Evolutionary conservation across 2,797 vertebrate species (phyloP).

Genomic region (Micropoecilia bifurca): DNA sequence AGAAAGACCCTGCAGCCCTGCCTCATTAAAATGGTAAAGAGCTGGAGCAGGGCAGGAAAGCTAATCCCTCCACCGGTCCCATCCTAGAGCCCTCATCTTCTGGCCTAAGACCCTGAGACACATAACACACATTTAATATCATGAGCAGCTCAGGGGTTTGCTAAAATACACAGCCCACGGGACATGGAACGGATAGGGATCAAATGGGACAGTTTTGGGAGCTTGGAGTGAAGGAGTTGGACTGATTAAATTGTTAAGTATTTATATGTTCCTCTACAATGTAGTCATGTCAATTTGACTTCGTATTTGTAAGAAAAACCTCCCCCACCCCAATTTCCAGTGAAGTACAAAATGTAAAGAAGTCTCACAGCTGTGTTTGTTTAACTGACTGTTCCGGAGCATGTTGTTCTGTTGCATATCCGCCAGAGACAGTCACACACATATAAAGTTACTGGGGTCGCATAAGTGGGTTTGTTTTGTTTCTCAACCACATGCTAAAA

Average conservation of each 20-base stretch:
- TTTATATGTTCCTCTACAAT: conserved; percentile 8
- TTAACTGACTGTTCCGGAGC: background rate
- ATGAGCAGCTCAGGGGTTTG: conserved; percentile 30
- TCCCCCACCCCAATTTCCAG: background rate
- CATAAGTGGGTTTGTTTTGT: background rate
- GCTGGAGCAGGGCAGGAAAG: conserved; percentile 65
- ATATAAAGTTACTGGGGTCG: background rate
- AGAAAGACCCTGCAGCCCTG: conserved; percentile 67
- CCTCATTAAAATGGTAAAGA: conserved; percentile 83
- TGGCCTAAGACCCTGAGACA: conserved; percentile 51
- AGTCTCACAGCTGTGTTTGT: conserved; percentile 4
- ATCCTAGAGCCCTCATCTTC: conserved; percentile 60
- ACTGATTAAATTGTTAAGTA: conserved; percentile 23
- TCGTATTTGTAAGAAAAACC: conserved; percentile 15
- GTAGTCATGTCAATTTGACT: conserved; percentile 22
- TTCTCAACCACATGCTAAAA: background rate
- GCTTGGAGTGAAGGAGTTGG: conserved; percentile 26
- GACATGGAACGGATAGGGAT: conserved; percentile 61
- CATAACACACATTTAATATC: conserved; percentile 40
- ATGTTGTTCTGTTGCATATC: background rate
- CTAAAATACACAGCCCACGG: conserved; percentile 59
- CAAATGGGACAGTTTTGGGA: conserved; percentile 54
- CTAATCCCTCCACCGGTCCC: conserved; percentile 69
- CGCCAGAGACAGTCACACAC: background rate
- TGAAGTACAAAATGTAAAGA: conserved; percentile 9